These are phyloP conservation scores for Sthenelais limicola DNA, from an alignment of 2,888 invertebrate genomes.

Conservation along the genomic window DNA sequence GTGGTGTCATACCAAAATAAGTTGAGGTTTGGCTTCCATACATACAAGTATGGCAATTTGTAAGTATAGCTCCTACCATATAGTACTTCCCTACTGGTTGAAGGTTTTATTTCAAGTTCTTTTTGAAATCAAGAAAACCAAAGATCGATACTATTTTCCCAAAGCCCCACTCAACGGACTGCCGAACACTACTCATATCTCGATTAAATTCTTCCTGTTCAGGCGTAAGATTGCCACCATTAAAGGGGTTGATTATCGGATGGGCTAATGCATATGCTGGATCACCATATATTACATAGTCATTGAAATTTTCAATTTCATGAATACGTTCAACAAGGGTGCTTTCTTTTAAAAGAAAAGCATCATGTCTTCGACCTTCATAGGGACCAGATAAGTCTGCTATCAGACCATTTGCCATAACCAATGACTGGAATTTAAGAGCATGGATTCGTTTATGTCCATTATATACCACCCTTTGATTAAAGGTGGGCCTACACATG, in stretches of 20 bases:
- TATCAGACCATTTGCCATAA: slow-evolving; percentile 46
- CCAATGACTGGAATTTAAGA: slow-evolving; percentile 45
- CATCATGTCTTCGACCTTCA: slow-evolving; percentile 46
- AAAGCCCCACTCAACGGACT: slow-evolving; percentile 42
- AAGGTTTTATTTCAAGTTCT: slow-evolving; percentile 47
- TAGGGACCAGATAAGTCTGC: slow-evolving; percentile 43
- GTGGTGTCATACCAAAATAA: no score
- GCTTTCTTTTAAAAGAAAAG: slow-evolving; percentile 43
- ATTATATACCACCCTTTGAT: slow-evolving; percentile 42
- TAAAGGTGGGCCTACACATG: slow-evolving; percentile 40
- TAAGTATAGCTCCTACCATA: slow-evolving; percentile 48
- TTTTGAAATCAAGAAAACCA: slow-evolving; percentile 49
- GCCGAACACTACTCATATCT: slow-evolving; percentile 43
- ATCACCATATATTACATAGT: background rate
- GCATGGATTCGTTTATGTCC: slow-evolving; percentile 46
- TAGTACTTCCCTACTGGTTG: slow-evolving; percentile 53
- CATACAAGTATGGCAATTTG: slow-evolving; percentile 51
- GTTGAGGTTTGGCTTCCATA: slow-evolving; percentile 40
- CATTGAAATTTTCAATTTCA: background rate
- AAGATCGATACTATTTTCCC: slow-evolving; percentile 33
- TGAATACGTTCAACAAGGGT: slow-evolving; percentile 8
- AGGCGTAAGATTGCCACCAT: slow-evolving; percentile 6
- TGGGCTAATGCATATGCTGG: background rate
- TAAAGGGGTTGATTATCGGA: slow-evolving; percentile 33
- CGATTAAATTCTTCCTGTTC: slow-evolving; percentile 47